These are phyloP conservation scores for Spheniscus mendiculus DNA, from an alignment of 2,113 vertebrate species.

Conservation along the genomic window DNA sequence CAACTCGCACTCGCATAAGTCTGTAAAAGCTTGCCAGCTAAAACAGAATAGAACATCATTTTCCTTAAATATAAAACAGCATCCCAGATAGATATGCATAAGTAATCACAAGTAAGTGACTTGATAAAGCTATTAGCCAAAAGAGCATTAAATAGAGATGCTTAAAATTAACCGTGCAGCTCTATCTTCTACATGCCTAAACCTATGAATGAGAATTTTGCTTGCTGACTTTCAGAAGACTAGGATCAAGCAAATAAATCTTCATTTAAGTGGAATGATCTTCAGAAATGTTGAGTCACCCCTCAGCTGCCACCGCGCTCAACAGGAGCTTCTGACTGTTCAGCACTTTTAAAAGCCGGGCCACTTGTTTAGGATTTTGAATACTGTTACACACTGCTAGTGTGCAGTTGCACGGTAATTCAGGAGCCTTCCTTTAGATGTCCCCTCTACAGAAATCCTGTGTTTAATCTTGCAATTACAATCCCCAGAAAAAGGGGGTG, in stretches of 20 bases:
- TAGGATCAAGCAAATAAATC: neutral
- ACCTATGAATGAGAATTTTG: neutral
- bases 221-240: neutral
- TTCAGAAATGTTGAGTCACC: neutral
- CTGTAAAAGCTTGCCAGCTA: neutral
- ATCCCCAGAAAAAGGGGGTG: neutral
- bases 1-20: neutral
- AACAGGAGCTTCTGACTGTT: neutral
- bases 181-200: neutral
- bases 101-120: neutral
- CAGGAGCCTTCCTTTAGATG: neutral
- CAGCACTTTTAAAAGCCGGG: neutral
- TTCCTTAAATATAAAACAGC: neutral
- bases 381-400: neutral
- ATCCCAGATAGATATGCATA: neutral
- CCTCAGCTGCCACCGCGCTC: neutral
- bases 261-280: neutral
- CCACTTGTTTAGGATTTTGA: neutral
- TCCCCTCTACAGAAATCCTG: fast-evolving
- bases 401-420: fast-evolving
- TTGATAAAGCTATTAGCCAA: neutral
- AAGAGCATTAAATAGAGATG: neutral
- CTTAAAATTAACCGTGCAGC: neutral
- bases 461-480: neutral
- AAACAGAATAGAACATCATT: neutral